Conservation (phyloP, 2,888 invertebrate species). For the Buathra laborator region DNA sequence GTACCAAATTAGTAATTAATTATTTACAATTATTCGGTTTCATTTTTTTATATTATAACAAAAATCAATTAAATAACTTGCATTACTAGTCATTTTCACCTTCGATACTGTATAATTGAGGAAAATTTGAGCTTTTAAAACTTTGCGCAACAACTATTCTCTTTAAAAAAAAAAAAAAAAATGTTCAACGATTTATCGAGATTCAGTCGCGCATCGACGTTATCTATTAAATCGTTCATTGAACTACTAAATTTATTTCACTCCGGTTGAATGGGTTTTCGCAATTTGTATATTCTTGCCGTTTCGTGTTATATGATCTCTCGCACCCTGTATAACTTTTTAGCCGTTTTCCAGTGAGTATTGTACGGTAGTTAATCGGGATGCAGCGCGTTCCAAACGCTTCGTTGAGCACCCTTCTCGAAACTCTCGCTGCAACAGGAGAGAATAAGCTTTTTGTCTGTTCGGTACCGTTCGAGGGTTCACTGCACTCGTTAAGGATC, state of each 20-base stretch:
- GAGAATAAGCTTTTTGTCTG: constrained; percentile 51
- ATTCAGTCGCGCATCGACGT: not conserved
- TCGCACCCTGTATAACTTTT: constrained; percentile 19
- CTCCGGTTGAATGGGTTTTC: constrained; percentile 3
- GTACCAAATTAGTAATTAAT: no score
- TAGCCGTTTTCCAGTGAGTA: constrained; percentile 14
- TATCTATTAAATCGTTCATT: constrained; percentile 18
- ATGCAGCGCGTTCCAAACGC: constrained; percentile 43
- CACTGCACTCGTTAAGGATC: constrained; percentile 48
- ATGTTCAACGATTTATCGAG: no score
- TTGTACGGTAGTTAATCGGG: constrained; percentile 48
- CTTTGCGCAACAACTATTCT: no score
- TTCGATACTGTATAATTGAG: no score
- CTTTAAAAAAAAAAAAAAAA: no score
- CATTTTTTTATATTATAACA: no score
- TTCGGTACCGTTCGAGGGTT: constrained; percentile 41
- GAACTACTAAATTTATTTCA: constrained; percentile 5
- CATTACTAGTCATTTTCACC: no score
- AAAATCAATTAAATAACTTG: no score
- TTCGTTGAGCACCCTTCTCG: constrained; percentile 41
- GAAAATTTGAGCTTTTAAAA: not conserved
- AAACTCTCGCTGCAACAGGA: constrained; percentile 20
- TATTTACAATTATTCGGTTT: no score
- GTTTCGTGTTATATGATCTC: constrained; percentile 25
- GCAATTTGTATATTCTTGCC: constrained; percentile 26